Conservation (phyloP, 1,140 invertebrate genomes). For the Micrasema longulum region DNA sequence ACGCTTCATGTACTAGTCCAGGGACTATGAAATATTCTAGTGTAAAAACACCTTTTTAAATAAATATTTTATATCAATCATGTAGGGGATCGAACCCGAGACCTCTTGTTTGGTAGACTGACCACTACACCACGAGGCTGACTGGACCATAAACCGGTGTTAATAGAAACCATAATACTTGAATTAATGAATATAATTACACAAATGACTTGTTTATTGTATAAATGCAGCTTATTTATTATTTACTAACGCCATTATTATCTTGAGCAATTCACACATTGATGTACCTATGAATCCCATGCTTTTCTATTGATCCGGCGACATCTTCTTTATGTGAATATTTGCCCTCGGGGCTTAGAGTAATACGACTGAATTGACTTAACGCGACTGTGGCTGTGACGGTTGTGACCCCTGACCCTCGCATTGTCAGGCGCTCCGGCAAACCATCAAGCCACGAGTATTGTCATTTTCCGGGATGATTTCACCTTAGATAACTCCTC, state of each 20-base stretch:
- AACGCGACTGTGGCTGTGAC: conserved; percentile 18
- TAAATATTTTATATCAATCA: too few relatives aligned
- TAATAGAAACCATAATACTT: too few relatives aligned
- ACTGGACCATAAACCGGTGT: too few relatives aligned
- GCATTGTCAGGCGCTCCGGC: neutral
- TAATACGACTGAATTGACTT: conserved; percentile 47
- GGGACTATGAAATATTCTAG: too few relatives aligned
- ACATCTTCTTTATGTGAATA: conserved; percentile 51
- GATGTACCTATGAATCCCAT: neutral
- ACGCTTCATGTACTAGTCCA: too few relatives aligned
- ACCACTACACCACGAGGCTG: too few relatives aligned
- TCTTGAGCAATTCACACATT: neutral
- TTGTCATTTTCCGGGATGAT: conserved; percentile 40
- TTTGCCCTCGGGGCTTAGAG: conserved; percentile 37
- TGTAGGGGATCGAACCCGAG: too few relatives aligned
- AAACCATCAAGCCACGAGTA: conserved; percentile 21
- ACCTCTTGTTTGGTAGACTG: too few relatives aligned
- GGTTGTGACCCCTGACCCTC: conserved; percentile 50
- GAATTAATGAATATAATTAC: too few relatives aligned
- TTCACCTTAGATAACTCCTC: conserved; percentile 27
- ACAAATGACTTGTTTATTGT: too few relatives aligned
- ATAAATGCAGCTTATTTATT: too few relatives aligned
- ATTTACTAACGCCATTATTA: neutral
- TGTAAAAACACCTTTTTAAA: too few relatives aligned
- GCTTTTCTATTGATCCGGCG: conserved; percentile 48